Evolutionary conservation across 2,888 invertebrate genomes (phyloP).

Genomic region (Pristionchus entomophagus): DNA sequence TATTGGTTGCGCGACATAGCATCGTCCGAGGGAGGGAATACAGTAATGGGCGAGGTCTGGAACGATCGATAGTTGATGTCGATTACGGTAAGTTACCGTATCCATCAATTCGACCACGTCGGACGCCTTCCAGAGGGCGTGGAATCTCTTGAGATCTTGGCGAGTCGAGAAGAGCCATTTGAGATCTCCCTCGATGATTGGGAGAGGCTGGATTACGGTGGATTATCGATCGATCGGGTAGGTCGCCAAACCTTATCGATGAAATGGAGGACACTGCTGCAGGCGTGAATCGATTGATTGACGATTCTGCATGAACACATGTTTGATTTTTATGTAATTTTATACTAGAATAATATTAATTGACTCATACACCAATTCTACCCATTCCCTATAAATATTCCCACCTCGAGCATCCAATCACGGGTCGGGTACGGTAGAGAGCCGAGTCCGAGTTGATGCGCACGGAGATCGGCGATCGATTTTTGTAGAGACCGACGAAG

Average conservation of each 20-base stretch:
- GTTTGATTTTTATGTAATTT: no score
- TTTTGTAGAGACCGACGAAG: conserved; percentile 45
- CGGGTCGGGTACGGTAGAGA: not conserved
- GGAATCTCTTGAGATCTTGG: conserved; percentile 40
- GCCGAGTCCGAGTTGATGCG: not conserved
- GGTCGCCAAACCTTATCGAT: conserved; percentile 30
- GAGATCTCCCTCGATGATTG: conserved; percentile 30
- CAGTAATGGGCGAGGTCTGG: conserved; percentile 48
- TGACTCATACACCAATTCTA: no score
- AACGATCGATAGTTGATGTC: not conserved
- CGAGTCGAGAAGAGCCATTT: conserved; percentile 3
- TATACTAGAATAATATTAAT: no score
- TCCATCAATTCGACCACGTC: conserved; percentile 22
- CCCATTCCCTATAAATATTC: not conserved
- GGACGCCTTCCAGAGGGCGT: conserved; percentile 32
- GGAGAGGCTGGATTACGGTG: conserved; percentile 44
- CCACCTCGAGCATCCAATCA: not conserved
- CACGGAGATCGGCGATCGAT: conserved; percentile 41
- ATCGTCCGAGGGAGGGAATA: conserved; percentile 48
- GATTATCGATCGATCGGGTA: not conserved
- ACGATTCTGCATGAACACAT: conserved; percentile 12
- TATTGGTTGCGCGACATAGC: conserved; percentile 48
- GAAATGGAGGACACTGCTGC: conserved; percentile 46
- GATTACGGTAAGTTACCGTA: not conserved
- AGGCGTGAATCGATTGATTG: conserved; percentile 41